phyloP scores from a whole-genome alignment of 2,113 vertebrate genomes.

The Delphinus delphis region DNA sequence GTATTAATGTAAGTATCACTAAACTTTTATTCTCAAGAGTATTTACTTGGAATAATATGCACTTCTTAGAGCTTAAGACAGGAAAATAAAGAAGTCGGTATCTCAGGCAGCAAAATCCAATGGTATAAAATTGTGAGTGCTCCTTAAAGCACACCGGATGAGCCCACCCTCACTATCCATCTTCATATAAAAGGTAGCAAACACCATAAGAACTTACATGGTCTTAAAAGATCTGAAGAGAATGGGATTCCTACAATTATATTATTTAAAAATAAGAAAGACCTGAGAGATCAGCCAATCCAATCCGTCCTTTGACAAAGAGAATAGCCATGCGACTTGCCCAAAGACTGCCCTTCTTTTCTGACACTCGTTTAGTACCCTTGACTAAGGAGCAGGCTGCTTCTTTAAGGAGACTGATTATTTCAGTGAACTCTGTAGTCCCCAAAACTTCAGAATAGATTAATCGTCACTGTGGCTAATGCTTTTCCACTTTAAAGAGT shows the following conservation, averaged over 20 bases:
- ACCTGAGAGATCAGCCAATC: not conserved
- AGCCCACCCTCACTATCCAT: not conserved
- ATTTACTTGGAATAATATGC: not conserved
- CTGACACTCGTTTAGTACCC: too few species aligned
- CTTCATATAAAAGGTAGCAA: not conserved
- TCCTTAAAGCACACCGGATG: not conserved
- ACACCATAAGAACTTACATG: not conserved
- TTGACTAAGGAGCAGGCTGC: not conserved
- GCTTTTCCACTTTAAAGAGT: constrained; percentile 19
- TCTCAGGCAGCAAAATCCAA: not conserved
- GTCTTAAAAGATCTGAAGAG: not conserved
- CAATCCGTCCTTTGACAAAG: not conserved
- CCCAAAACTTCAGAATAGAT: not conserved
- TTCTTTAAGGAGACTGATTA: not conserved
- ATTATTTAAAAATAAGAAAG: not conserved
- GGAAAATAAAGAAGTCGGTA: not conserved
- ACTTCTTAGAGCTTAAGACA: not conserved
- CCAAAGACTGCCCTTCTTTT: not conserved
- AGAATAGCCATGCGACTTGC: not conserved
- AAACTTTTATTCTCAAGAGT: not conserved
- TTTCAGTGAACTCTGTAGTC: not conserved
- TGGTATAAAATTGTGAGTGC: not conserved
- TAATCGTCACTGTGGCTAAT: constrained; percentile 17
- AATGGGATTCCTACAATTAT: not conserved
- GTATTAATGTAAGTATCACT: not conserved